Evolutionary conservation across 2,797 vertebrate genomes (phyloP).

Genomic region (Sternarchorhynchus goeldii): DNA sequence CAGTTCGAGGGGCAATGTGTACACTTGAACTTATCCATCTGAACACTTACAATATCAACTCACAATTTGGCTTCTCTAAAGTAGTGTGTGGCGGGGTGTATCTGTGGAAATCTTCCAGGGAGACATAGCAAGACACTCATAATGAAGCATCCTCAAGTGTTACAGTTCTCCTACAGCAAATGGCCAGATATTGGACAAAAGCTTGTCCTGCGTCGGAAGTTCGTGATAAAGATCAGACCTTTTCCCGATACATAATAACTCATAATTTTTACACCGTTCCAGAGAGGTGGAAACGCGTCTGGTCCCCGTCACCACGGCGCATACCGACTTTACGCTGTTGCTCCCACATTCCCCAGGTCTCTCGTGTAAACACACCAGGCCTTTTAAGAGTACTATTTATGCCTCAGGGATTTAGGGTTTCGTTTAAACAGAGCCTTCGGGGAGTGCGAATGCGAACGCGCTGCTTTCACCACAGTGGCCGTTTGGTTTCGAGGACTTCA

Average conservation of each 20-base stretch:
- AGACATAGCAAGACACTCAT: too few relatives aligned
- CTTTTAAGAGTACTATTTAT: neutral
- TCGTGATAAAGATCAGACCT: constrained; percentile 1
- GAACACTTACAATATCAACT: too few relatives aligned
- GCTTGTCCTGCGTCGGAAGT: neutral
- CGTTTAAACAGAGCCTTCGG: constrained; percentile 1
- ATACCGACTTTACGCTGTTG: neutral
- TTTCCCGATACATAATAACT: neutral
- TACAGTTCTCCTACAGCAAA: neutral
- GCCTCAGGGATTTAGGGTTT: neutral
- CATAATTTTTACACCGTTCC: constrained; percentile 4
- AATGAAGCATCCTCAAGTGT: too few relatives aligned
- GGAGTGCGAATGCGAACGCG: neutral
- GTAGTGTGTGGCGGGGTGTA: neutral
- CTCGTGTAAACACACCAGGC: constrained; percentile 27
- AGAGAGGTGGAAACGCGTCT: neutral
- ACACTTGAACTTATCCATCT: too few relatives aligned
- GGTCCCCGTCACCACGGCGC: neutral
- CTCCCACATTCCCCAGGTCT: neutral
- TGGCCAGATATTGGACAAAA: neutral
- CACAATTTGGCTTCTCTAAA: too few relatives aligned
- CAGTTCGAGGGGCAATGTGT: too few relatives aligned
- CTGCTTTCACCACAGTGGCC: neutral
- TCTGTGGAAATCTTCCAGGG: neutral
- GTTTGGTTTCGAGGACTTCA: neutral